Evolutionary conservation across 2,797 vertebrate species (phyloP).

Genomic region (Myotis findleyi): DNA sequence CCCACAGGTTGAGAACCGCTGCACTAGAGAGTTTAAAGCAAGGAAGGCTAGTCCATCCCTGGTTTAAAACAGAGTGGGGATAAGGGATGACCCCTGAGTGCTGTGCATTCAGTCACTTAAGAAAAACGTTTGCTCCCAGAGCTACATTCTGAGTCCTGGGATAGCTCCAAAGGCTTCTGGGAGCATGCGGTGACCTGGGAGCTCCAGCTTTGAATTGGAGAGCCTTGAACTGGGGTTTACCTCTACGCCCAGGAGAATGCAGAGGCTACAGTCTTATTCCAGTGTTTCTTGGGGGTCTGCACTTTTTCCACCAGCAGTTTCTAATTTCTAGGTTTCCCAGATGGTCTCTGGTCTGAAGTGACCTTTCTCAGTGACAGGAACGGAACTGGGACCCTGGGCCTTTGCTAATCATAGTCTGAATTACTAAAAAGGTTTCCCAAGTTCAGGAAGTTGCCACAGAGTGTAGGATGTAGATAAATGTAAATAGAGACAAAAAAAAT

Average conservation of each 20-base stretch:
- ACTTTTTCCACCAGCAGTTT: not conserved
- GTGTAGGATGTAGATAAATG: conserved; percentile 43
- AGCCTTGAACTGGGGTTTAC: not conserved
- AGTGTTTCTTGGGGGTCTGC: not conserved
- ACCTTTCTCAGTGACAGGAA: not conserved
- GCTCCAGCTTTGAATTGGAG: not conserved
- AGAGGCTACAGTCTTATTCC: not conserved
- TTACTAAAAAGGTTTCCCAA: conserved; percentile 21
- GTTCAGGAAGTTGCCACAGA: conserved; percentile 19
- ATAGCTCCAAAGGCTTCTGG: not conserved
- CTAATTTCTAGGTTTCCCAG: not conserved
- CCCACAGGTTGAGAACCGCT: no score
- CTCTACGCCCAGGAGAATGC: not conserved
- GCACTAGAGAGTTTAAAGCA: not conserved
- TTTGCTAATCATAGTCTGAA: conserved; percentile 54
- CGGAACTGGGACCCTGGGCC: not conserved
- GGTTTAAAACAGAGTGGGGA: not conserved
- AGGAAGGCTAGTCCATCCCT: not conserved
- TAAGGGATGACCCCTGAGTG: not conserved
- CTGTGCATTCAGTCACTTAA: not conserved
- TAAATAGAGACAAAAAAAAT: conserved; percentile 26
- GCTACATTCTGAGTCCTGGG: not conserved
- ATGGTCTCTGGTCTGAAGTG: not conserved
- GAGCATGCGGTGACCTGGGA: not conserved
- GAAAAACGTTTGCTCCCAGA: not conserved